A percentile compares a stretch with the other conserved stretches of the same genome.
These are phyloP conservation scores for Mirounga angustirostris DNA, from an alignment of 2,113 vertebrate genomes.

Conservation along the genomic window DNA sequence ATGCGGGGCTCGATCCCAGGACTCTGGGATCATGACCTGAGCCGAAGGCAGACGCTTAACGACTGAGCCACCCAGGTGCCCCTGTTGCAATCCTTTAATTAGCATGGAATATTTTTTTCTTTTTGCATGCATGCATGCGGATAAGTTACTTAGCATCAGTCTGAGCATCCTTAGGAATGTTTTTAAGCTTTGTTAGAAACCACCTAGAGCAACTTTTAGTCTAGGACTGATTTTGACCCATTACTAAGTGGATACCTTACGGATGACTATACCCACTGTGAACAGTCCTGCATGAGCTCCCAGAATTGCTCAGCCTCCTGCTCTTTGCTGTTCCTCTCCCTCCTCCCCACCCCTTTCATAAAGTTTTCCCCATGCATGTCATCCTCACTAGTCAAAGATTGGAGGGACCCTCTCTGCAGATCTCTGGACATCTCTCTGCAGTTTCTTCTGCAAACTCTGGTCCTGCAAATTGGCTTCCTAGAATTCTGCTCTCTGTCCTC, in stretches of 20 bases:
- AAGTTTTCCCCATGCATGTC: background rate
- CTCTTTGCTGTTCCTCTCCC: background rate
- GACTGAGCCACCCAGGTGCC: no score
- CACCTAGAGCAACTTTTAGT: background rate
- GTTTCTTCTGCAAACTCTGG: background rate
- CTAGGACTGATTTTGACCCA: background rate
- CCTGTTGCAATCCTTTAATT: background rate
- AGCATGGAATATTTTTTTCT: background rate
- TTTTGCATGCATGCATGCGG: background rate
- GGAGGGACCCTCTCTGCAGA: background rate
- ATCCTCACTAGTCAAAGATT: background rate
- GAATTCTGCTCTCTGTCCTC: background rate
- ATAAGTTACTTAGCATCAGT: background rate
- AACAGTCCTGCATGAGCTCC: background rate
- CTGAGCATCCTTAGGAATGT: background rate
- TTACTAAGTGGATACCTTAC: background rate
- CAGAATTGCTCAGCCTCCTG: background rate
- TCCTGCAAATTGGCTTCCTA: background rate
- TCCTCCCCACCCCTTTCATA: background rate
- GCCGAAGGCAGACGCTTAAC: no score
- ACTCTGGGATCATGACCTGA: no score
- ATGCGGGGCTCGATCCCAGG: no score
- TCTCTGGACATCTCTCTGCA: background rate
- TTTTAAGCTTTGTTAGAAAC: conserved; percentile 14
- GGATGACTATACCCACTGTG: background rate